These are phyloP conservation scores for Mayetiola destructor DNA, from an alignment of 2,888 invertebrate genomes.

Conservation along the genomic window DNA sequence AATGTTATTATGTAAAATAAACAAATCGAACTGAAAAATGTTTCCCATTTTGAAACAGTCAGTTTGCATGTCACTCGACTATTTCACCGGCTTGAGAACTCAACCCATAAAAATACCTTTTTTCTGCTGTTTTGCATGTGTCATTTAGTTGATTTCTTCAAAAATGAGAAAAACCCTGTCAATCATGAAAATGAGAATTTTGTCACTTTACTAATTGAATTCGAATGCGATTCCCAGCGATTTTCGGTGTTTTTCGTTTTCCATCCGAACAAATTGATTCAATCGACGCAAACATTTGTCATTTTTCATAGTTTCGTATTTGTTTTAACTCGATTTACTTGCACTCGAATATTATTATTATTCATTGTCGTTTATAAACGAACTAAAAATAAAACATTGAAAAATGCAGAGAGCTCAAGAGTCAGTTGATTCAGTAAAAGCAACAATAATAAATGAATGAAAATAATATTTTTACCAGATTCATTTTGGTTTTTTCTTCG, in stretches of 20 bases:
- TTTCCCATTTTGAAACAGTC: no score
- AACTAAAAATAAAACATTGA: slow-evolving; percentile 6
- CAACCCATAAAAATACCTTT: not conserved
- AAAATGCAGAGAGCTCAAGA: no score
- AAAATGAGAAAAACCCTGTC: not conserved
- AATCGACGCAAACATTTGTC: slow-evolving; percentile 12
- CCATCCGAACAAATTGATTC: not conserved
- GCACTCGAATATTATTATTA: no score
- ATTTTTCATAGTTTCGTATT: not conserved
- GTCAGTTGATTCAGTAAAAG: not conserved
- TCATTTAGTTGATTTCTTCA: no score
- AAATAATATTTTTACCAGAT: not conserved
- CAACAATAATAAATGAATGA: not conserved
- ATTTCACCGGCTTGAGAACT: no score
- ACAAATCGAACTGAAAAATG: no score
- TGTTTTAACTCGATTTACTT: no score
- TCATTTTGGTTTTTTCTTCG: not conserved
- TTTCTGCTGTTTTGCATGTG: not conserved
- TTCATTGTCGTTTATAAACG: not conserved
- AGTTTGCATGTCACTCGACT: no score
- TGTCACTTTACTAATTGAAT: slow-evolving; percentile 10
- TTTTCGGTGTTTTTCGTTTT: not conserved
- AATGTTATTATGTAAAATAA: slow-evolving; percentile 12
- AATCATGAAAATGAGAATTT: not conserved
- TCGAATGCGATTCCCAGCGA: not conserved